Evolutionary conservation across 2,797 vertebrate genomes (phyloP).

Genomic region (Gadopsis marmoratus): DNA sequence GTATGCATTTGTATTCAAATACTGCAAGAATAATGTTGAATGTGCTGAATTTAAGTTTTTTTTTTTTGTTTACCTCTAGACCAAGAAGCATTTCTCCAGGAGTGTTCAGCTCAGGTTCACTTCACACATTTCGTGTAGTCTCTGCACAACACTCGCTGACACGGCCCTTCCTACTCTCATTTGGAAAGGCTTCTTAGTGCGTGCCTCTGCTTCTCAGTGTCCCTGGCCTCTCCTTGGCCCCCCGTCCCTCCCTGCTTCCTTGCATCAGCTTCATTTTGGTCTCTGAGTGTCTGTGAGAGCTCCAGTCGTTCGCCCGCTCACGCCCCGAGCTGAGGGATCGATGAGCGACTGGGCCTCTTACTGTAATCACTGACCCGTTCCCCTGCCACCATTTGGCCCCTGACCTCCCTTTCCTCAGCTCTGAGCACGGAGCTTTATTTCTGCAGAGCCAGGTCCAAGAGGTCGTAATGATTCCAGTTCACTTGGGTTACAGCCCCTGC

Average conservation of each 20-base stretch:
- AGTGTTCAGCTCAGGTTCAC: constrained; percentile 64
- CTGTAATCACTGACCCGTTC: constrained; percentile 87
- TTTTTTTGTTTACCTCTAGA: constrained; percentile 26
- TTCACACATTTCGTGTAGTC: constrained; percentile 62
- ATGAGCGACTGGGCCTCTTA: constrained; percentile 81
- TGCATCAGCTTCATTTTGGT: constrained; percentile 80
- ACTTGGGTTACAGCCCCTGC: constrained; percentile 69
- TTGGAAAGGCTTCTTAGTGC: constrained; percentile 65
- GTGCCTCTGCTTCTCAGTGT: constrained; percentile 60
- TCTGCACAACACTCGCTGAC: constrained; percentile 64
- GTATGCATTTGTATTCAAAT: constrained; percentile 14
- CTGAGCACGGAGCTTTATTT: constrained; percentile 73
- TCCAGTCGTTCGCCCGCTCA: constrained; percentile 54
- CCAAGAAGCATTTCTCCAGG: constrained; percentile 46
- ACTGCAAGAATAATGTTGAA: constrained; percentile 15
- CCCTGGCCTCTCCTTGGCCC: constrained; percentile 84
- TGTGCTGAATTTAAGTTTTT: neutral
- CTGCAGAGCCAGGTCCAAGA: constrained; percentile 66
- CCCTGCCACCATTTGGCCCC: constrained; percentile 81
- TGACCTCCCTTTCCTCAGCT: constrained; percentile 73
- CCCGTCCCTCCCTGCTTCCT: constrained; percentile 74
- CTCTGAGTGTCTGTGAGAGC: constrained; percentile 63
- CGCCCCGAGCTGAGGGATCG: constrained; percentile 76
- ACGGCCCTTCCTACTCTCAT: constrained; percentile 68
- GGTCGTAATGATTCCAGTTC: constrained; percentile 80